These are phyloP conservation scores for Tubulanus polymorphus DNA, from an alignment of 2,888 invertebrate species.

Conservation along the genomic window DNA sequence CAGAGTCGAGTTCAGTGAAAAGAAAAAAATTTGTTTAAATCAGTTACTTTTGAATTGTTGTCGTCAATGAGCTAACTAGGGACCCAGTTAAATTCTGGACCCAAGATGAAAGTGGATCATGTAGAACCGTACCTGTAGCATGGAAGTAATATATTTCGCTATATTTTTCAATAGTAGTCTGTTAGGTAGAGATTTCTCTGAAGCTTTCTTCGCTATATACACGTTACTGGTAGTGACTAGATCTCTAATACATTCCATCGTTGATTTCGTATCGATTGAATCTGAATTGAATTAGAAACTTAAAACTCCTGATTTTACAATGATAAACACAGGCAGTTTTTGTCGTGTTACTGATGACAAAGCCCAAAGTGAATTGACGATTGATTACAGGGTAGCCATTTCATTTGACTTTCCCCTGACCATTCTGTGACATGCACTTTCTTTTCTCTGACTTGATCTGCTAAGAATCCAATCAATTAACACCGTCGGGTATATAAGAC, in stretches of 20 bases:
- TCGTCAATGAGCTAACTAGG: background rate
- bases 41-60: background rate
- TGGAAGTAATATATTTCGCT: constrained; percentile 75
- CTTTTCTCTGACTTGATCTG: too few species aligned
- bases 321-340: background rate
- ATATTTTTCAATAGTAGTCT: constrained; percentile 68
- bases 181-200: constrained; percentile 57
- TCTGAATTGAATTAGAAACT: constrained; percentile 54
- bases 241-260: constrained; percentile 78
- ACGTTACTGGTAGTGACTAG: constrained; percentile 81
- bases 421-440: background rate
- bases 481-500: too few species aligned
- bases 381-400: background rate
- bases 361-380: background rate
- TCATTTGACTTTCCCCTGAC: background rate
- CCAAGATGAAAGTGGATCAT: background rate
- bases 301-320: constrained; percentile 8
- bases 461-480: too few species aligned
- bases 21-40: background rate
- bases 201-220: constrained; percentile 66
- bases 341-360: background rate
- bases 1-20: background rate
- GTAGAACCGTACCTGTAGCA: constrained; percentile 47
- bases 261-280: constrained; percentile 89
- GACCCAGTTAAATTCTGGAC: background rate